These are phyloP conservation scores for Boloria euphrosyne DNA, from an alignment of 2,888 invertebrate genomes.

Conservation along the genomic window DNA sequence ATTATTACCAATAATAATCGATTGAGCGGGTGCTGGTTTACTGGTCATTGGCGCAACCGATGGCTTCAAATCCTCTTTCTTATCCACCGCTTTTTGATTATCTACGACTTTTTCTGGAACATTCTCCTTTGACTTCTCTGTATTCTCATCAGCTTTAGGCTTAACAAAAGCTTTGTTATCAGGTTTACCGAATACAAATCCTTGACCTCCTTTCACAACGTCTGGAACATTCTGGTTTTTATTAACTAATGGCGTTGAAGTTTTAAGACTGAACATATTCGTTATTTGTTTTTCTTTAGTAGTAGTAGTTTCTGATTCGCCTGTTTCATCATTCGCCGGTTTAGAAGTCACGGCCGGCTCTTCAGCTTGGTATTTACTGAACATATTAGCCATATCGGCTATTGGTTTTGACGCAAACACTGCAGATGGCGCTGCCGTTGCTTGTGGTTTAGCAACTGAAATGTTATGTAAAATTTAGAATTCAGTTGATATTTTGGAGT, in stretches of 20 bases:
- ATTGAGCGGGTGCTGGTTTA: conserved; percentile 42
- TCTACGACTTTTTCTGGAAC: conserved; percentile 47
- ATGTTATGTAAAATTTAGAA: neutral
- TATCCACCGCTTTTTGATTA: conserved; percentile 27
- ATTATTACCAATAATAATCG: conserved; percentile 45
- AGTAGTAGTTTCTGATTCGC: conserved; percentile 55
- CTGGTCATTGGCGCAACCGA: conserved; percentile 47
- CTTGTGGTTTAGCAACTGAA: conserved; percentile 49
- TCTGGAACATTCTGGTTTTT: conserved; percentile 52
- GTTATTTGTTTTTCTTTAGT: conserved; percentile 57
- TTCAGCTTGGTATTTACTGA: conserved; percentile 53
- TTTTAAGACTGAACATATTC: conserved; percentile 58
- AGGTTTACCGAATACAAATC: conserved; percentile 44
- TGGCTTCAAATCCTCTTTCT: conserved; percentile 55
- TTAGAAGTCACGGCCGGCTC: conserved; percentile 46
- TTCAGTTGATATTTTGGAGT: neutral
- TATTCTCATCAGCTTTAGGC: conserved; percentile 46
- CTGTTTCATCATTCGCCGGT: conserved; percentile 59
- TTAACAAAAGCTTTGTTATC: conserved; percentile 49
- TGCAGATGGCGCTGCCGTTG: conserved; percentile 46
- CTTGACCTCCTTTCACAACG: conserved; percentile 52
- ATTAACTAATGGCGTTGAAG: conserved; percentile 46
- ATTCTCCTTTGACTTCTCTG: conserved; percentile 58
- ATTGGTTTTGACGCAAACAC: conserved; percentile 63
- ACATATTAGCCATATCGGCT: conserved; percentile 57